Evolutionary conservation across 2,888 invertebrate genomes (phyloP), one percentile per base, ranked within the genome.

Genomic region (Athalia circularis): DNA sequence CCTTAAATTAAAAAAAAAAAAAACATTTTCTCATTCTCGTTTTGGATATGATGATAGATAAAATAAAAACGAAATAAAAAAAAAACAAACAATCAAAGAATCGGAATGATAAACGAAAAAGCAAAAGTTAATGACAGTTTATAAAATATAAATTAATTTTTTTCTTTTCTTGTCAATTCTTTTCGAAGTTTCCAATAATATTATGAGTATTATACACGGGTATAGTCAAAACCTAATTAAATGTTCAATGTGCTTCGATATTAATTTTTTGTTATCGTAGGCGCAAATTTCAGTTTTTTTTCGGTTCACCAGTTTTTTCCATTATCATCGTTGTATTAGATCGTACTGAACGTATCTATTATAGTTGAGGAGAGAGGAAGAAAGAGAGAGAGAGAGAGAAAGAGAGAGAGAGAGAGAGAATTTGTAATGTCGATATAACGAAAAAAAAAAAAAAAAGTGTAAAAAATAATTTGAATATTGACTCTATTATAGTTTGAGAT

Each of bases 401-500:
- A 11, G 52, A 52, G 3, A 9, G 52, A 52, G 52, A 52, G 11
- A 64, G 2, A n/a, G 43, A 8, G 43, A 62, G 13, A 62, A 62
- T 62, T 57, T 13, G 15, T 59, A 13, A 50, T 8, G 50, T 50
- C 29, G 52, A 29, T 68, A 9, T 29, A 29, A 29, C 15, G 15
- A n/a, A 64, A 43, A 3, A 64, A 11, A 64, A 47, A 54, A 47
- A 13, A 65, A 13, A 61, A 61, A 29, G 2, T 29, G 29, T 61
- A 61, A 61, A 61, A n/a, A 61, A 61, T n/a, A 61, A 11, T 11
- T 6, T 61, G 13, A n/a, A 61, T 13, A 48, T 47, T 48, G 7
- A 52, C 52, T 68, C 50, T 72, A 45, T 59, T 72, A 72, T 81
- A 29, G 29, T 29, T 29, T 77, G 80, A 83, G 80, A 76, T 79